Conservation (phyloP, 2,797 vertebrate genomes). For the Micromesistius poutassou region DNA sequence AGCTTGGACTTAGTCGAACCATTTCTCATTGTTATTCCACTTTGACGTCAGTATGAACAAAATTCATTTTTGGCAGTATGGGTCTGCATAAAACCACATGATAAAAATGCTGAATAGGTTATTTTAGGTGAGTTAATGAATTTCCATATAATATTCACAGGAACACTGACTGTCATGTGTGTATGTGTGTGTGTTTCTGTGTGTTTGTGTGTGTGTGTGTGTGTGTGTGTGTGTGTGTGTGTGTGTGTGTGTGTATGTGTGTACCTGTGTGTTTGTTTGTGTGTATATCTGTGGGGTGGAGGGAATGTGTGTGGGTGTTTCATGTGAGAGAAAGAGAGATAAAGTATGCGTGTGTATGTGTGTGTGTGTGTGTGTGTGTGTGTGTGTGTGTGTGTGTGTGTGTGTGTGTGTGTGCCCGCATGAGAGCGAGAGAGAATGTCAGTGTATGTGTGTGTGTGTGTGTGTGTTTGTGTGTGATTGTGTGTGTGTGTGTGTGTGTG, state of each 20-base stretch:
- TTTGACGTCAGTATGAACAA: neutral
- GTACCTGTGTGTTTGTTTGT: too few species aligned
- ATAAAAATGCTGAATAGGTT: neutral
- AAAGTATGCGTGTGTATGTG: neutral
- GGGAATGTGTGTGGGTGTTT: neutral
- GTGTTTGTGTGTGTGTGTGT: too few species aligned
- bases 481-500: neutral
- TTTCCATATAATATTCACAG: neutral
- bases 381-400: slow-evolving; percentile 4
- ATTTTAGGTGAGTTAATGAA: neutral
- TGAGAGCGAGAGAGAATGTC: too few species aligned
- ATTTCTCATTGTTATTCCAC: neutral
- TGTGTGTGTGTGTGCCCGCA: too few species aligned
- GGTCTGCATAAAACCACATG: neutral
- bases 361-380: neutral
- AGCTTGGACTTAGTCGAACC: neutral
- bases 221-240: too few species aligned
- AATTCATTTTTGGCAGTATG: neutral
- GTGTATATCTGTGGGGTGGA: neutral
- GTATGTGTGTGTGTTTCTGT: neutral
- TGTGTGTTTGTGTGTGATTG: neutral
- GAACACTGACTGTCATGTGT: neutral
- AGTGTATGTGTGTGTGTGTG: too few species aligned
- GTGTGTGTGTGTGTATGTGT: too few species aligned
- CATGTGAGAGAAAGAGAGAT: too few species aligned